Conservation (phyloP, 1,140 invertebrate species). For the Pemphigus obesinymphae region DNA sequence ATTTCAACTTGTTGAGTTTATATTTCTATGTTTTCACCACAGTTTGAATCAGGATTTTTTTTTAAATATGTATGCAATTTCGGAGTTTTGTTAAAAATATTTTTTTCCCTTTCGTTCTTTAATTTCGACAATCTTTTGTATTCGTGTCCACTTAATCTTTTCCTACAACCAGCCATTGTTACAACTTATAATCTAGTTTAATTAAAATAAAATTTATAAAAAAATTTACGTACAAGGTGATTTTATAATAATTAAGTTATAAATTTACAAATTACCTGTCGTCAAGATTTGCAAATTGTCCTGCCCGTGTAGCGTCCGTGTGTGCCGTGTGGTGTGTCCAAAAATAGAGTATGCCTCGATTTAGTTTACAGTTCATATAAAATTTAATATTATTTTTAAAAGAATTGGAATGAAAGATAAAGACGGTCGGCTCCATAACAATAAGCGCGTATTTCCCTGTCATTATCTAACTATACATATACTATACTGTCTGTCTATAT, state of each 20-base stretch:
- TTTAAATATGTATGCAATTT: conserved; percentile 13
- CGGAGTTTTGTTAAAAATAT: conserved; percentile 6
- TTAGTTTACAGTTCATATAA: not conserved
- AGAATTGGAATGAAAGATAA: too few relatives aligned
- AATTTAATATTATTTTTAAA: not conserved
- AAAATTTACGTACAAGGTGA: not conserved
- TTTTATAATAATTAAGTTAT: conserved; percentile 21
- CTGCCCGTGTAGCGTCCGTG: not conserved
- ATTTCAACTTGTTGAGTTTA: conserved; percentile 1
- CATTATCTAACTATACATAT: too few relatives aligned
- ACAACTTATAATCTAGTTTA: conserved; percentile 29
- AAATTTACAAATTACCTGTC: not conserved
- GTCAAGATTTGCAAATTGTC: not conserved
- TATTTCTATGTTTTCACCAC: not conserved
- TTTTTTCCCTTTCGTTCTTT: not conserved
- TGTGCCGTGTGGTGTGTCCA: not conserved
- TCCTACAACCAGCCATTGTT: conserved; percentile 24
- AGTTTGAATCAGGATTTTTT: conserved; percentile 3
- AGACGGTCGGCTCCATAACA: too few relatives aligned
- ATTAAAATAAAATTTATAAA: conserved; percentile 14
- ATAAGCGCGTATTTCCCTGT: too few relatives aligned
- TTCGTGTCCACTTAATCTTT: conserved; percentile 4
- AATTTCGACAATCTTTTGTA: conserved; percentile 16
- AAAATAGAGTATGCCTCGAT: not conserved
- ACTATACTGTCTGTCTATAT: too few relatives aligned